Conservation (phyloP, 2,888 invertebrate genomes). For the Limnephilus auricula region DNA sequence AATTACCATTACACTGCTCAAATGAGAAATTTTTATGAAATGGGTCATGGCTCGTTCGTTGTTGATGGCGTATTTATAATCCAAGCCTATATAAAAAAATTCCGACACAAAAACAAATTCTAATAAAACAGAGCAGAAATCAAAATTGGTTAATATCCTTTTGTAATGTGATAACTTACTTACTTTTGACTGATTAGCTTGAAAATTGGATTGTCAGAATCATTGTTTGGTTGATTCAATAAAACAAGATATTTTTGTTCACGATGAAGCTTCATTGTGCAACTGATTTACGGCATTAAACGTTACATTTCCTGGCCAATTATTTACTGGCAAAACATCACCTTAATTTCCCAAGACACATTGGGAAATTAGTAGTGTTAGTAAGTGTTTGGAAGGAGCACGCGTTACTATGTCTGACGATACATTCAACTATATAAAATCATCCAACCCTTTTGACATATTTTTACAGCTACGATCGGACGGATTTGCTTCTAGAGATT, state of each 20-base stretch:
- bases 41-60: not conserved
- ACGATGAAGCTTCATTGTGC: not conserved
- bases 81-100: not conserved
- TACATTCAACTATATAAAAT: no score
- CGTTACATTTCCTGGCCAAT: not conserved
- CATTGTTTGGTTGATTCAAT: not conserved
- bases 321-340: not conserved
- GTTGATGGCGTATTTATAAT: not conserved
- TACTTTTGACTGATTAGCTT: not conserved
- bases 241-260: not conserved
- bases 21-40: not conserved
- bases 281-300: not conserved
- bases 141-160: not conserved
- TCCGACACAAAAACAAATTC: not conserved
- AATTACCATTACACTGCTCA: not conserved
- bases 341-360: not conserved
- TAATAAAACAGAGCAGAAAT: not conserved
- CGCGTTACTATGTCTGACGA: no score
- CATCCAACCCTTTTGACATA: not conserved
- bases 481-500: not conserved
- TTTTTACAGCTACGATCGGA: no score
- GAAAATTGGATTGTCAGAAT: not conserved
- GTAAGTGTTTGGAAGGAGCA: no score
- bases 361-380: no score
- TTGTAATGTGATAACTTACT: not conserved